Base-by-base conservation (phyloP, 2,113 vertebrate species). In the Leiothrix lutea region DNA sequence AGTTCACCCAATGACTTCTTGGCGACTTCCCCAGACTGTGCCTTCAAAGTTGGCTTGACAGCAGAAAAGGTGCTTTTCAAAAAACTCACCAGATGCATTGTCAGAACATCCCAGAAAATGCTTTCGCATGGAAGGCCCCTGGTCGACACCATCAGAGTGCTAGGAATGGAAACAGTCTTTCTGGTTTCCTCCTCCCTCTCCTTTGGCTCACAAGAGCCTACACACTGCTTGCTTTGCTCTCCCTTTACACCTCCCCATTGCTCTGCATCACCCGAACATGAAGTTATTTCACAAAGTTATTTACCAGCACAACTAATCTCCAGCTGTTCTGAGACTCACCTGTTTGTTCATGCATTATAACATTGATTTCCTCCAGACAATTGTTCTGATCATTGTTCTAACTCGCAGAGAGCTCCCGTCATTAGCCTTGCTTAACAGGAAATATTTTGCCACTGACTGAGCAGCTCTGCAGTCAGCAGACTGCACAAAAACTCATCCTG, bases 351-450 rank as follows among this genome's bases (percentile, higher is more conserved):
- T 93, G 92, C 95, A 95, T 96, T 95, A 79, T 94, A 94, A 89
- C 92, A 92, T 78, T 83, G 92, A 96, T 97, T 97, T 97, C 92
- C 92, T 79, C 94, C 85, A 91, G 94, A 96, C 96, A 92, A 93
- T 94, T 88, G 94, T 90, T 97, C 90, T 94, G 94, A 96, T 95
- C 92, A 83, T 82, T 60, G 84, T 96, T 97, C 94, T 94, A 93
- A 88, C 92, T 90, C 9, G 5, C 86, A 88, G 79, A 96, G 84
- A 91, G 90, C 79, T 95, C 91, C 64, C 5, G 5, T 96, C 89
- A 90, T 91, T 92, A 95, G 86, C 89, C 48, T 87, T 95, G 92
- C 95, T 94, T 96, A 92, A 95, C 73, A 81, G 93, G 80, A 96
- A 92, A 87, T 48, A 70, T 88, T 97, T 90, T 94, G 81, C 90